phyloP scores from a whole-genome alignment of 2,888 invertebrate species.

The Rhogogaster chlorosoma region DNA sequence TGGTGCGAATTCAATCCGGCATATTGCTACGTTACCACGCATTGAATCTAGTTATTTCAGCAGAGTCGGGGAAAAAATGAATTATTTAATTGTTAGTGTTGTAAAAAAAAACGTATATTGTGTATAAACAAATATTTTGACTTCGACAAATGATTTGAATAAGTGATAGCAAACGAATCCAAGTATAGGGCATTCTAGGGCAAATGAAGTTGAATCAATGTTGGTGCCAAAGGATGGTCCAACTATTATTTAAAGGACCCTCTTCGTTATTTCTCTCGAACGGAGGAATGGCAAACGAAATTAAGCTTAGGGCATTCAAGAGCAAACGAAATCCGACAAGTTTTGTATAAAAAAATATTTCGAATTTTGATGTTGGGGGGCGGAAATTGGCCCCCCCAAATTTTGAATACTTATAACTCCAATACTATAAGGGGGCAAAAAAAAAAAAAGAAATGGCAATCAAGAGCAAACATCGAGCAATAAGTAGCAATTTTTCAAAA shows the following conservation, averaged over 20 bases:
- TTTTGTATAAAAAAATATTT: not conserved
- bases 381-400: not conserved
- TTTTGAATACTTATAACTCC: not conserved
- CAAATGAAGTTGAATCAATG: not conserved
- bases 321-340: not conserved
- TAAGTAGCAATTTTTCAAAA: too few relatives aligned
- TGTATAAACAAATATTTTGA: too few relatives aligned
- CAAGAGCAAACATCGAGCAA: too few relatives aligned
- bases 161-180: not conserved
- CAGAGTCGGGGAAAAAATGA: too few relatives aligned
- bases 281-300: not conserved
- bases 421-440: too few relatives aligned
- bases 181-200: not conserved
- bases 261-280: not conserved
- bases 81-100: too few relatives aligned
- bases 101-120: too few relatives aligned
- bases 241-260: not conserved
- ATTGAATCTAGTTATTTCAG: too few relatives aligned
- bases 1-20: too few relatives aligned
- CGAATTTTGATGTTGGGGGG: not conserved
- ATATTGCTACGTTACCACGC: too few relatives aligned
- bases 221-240: not conserved
- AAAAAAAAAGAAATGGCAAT: too few relatives aligned
- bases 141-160: too few relatives aligned
- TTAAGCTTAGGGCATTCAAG: not conserved